Evolutionary conservation across 2,888 invertebrate genomes (phyloP).

Genomic region (Andricus quercusramuli): DNA sequence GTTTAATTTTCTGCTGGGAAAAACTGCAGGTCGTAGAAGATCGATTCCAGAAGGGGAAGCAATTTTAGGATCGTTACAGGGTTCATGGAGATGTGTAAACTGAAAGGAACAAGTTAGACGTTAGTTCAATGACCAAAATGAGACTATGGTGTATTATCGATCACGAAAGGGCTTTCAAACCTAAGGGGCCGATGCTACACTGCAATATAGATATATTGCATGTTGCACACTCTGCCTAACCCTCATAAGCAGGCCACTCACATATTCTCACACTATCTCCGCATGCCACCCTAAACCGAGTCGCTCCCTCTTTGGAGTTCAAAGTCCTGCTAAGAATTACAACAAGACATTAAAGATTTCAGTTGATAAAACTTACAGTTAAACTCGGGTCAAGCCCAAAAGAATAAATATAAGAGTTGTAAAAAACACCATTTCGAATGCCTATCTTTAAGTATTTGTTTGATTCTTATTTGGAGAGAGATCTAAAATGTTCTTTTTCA

Average conservation of each 20-base stretch:
- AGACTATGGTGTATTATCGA: conserved; percentile 62
- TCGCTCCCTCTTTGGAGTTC: conserved; percentile 22
- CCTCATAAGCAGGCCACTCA: conserved; percentile 30
- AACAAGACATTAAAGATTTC: not conserved
- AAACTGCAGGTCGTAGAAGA: not conserved
- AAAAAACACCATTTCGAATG: not conserved
- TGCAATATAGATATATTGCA: conserved; percentile 16
- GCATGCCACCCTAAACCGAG: conserved; percentile 15
- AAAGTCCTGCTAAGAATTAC: conserved; percentile 24
- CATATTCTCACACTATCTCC: conserved; percentile 16
- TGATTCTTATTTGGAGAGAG: not conserved
- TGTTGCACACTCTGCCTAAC: conserved; percentile 27
- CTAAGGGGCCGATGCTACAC: conserved; percentile 46
- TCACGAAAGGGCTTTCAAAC: conserved; percentile 56
- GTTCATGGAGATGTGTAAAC: conserved; percentile 44
- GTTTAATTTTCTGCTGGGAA: not conserved
- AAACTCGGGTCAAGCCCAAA: too few relatives aligned
- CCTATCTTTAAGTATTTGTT: not conserved
- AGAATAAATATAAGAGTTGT: too few relatives aligned
- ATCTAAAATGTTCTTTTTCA: conserved; percentile 49
- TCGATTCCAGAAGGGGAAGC: conserved; percentile 46
- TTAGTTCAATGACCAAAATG: conserved; percentile 71
- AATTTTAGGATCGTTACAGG: conserved; percentile 38
- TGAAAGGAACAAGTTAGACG: conserved; percentile 46
- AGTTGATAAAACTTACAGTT: not conserved